phyloP scores from a whole-genome alignment of 2,888 invertebrate species.

The Resseliella maxima region DNA sequence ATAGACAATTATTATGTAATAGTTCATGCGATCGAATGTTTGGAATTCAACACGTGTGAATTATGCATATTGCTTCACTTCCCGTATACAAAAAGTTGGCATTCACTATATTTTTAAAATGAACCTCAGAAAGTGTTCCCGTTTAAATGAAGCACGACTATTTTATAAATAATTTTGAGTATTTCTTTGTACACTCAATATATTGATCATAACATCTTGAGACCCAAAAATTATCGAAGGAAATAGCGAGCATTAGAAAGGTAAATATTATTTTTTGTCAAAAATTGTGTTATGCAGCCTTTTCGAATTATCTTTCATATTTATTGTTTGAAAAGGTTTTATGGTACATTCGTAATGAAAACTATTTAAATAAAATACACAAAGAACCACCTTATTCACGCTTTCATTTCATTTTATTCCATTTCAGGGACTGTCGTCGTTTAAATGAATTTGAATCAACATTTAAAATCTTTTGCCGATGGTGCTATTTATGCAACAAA shows the following conservation, averaged over 20 bases:
- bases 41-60: neutral
- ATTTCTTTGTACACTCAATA: neutral
- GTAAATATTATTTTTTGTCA: neutral
- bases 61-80: neutral
- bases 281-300: neutral
- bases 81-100: neutral
- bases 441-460: neutral
- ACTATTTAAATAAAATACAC: neutral
- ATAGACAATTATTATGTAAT: constrained; percentile 5
- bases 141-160: neutral
- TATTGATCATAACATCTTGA: constrained; percentile 13
- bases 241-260: constrained; percentile 31
- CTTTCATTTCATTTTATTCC: neutral
- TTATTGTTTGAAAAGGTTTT: neutral
- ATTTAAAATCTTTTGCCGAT: neutral
- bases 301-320: neutral
- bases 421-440: neutral
- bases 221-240: neutral
- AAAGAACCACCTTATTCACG: constrained; percentile 19
- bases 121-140: neutral
- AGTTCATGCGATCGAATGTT: neutral
- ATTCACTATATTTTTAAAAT: neutral
- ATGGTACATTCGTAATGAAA: neutral
- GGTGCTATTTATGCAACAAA: neutral
- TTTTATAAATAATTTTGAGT: neutral